Conservation (phyloP, 2,797 vertebrate species). For the Hyperoplus immaculatus region DNA sequence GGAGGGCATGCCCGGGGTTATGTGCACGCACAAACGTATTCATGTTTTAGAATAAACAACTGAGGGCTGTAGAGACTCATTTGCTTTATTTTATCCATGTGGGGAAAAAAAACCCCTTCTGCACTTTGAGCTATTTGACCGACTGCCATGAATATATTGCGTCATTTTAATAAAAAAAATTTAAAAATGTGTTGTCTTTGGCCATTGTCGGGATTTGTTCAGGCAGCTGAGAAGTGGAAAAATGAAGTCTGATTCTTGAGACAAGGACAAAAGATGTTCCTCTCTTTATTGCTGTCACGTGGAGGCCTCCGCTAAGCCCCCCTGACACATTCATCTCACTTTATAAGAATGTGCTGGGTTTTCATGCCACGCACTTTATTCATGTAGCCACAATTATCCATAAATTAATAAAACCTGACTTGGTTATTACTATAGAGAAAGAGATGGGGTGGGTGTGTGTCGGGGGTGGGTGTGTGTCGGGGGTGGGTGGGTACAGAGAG, state of each 20-base stretch:
- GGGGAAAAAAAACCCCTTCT: too few species aligned
- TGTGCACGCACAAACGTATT: neutral
- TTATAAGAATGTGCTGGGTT: conserved; percentile 74
- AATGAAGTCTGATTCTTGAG: conserved; percentile 66
- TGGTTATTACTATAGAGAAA: conserved; percentile 89
- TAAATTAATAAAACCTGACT: conserved; percentile 90
- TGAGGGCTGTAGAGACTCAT: neutral
- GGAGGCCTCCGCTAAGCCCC: conserved; percentile 54
- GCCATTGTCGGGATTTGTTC: conserved; percentile 27
- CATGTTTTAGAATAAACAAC: neutral
- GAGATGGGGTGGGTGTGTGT: conserved; percentile 5
- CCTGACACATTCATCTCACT: conserved; percentile 76
- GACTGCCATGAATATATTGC: neutral
- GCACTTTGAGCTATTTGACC: too few species aligned
- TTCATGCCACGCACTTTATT: conserved; percentile 79
- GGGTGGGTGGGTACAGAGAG: conserved; percentile 61
- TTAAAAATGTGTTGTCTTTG: conserved; percentile 3
- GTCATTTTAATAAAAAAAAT: neutral
- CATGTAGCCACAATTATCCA: conserved; percentile 84
- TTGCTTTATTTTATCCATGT: too few species aligned
- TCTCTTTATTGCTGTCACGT: conserved; percentile 68
- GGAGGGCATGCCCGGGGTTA: neutral
- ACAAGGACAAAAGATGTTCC: conserved; percentile 55
- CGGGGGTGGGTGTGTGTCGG: conserved; percentile 27
- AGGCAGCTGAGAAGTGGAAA: conserved; percentile 52